Evolutionary conservation across 1,140 invertebrate species (phyloP), one percentile per base, ranked within the genome.

Genomic region (Orchesella cincta): DNA sequence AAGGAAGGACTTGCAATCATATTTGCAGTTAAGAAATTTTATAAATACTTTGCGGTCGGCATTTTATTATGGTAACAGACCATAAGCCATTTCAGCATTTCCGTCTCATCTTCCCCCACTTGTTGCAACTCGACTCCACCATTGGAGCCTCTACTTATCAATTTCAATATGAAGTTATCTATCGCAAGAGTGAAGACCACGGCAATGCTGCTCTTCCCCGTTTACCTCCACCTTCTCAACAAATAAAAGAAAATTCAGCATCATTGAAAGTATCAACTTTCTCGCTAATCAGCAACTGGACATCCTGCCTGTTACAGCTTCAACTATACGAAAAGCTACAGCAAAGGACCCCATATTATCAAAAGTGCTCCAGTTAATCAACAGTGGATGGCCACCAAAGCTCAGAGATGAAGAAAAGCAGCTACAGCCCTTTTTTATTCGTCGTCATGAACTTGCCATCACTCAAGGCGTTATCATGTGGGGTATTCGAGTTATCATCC

Each of bases 1-100:
- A 67, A 67, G 62, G 62, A 67, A 67, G 62, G 31, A 86, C 76
- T 84, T 86, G 29, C 85, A 80, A 81, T 89, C 5, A 73, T 87
- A 0, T 86, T 82, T 79, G 84, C 83, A 8, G 82, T 88, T 12
- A 84, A 85, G 76, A 85, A 85, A 74, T 88, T 87, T 78, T 83
- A 86, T 39, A 77, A 85, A 28, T 88, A 85, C 78, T 88, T 0
- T 85, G 82, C 78, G 86, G 87, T 8, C 26, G 29, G 1, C 23
- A 23, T 18, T 67, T 67, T n/a, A 67, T 67, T n/a, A 14, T 67
- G 62, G 31, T 67, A 12, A 67, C 62, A 0, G 84, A 86, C 73
- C 62, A 67, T n/a, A 31, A 2, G 28, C 26, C 28, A 67, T 67
- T 12, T 33, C 33, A 31, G 62, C 5, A 31, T 3, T 5, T 1